Conservation (phyloP, 2,797 vertebrate species). For the Pterois miles region DNA sequence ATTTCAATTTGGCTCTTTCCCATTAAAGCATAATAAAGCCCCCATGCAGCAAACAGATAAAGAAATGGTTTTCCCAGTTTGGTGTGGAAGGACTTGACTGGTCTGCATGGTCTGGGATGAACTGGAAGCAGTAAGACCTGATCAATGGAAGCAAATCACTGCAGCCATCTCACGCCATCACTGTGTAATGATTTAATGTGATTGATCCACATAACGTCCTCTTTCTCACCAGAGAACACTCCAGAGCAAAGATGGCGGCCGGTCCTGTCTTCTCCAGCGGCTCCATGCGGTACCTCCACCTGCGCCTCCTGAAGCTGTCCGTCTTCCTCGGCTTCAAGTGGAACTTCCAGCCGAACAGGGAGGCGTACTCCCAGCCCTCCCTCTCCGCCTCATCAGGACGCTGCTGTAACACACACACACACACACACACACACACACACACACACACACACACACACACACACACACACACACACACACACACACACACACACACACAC, state of each 20-base stretch:
- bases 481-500: conserved; percentile 17
- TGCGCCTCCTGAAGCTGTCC: conserved; percentile 90
- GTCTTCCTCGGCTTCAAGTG: conserved; percentile 91
- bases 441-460: conserved; percentile 19
- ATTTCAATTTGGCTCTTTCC: background rate
- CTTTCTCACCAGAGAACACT: conserved; percentile 90
- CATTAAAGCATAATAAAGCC: background rate
- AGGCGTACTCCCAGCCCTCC: conserved; percentile 98
- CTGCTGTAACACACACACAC: conserved; percentile 82
- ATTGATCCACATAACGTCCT: background rate
- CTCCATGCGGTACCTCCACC: conserved; percentile 96
- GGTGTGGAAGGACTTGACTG: background rate
- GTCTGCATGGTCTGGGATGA: background rate
- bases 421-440: conserved; percentile 12
- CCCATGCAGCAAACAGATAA: background rate
- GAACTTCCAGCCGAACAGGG: conserved; percentile 96
- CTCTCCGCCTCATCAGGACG: conserved; percentile 88
- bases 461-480: background rate
- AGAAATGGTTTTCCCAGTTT: background rate
- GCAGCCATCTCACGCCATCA: background rate
- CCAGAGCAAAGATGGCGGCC: conserved; percentile 93
- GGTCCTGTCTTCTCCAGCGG: conserved; percentile 92
- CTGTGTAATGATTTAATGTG: background rate
- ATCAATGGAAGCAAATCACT: no score
- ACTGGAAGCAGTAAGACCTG: background rate